Evolutionary conservation across 2,797 vertebrate genomes (phyloP), one percentile per base, ranked within the genome.

Genomic region (Enteromius afrohamiltoni): DNA sequence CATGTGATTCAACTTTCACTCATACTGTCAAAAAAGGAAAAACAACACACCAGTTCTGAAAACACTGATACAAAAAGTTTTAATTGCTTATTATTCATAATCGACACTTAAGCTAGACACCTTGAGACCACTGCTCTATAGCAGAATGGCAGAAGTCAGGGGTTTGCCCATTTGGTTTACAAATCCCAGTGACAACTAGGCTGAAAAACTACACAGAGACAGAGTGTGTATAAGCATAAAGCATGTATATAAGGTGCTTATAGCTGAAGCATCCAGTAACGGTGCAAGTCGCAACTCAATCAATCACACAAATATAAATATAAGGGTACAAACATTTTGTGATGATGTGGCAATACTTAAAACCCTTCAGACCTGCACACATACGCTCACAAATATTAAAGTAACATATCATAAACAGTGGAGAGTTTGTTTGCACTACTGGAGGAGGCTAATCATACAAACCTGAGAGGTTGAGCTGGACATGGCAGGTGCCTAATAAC

Each of bases 401-500:
- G 67, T 60, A 78, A 60, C 40, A 62, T 78, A 69, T 78, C 82
- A 77, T 71, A 78, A 62, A 83, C 65, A 78, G 21, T 21, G 21
- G 67, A 51, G 74, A 69, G 81, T 83, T 77, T 83, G 51, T 78
- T 83, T 83, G 75, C 68, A 83, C 58, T 67, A 34, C 37, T 34
- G 75, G 77, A 65, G 42, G 5, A 77, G 31, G 29, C 29, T n/a
- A 58, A 84, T 80, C 45, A 58, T 69, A 37, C 60, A 62, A 77
- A 53, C 58, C 31, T 55, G 34, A 84, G 55, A 80, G 47, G 13
- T 23, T 67, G 58, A 37, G 70, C 37, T 26, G 10, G 49, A 85
- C 21, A 51, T 42, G 58, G 76, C 70, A 87, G 79, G 84, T 84
- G 68, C 67, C 86, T 86, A 81, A 88, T 74, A 87, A 83, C 77